Conservation (phyloP, 2,888 invertebrate genomes). For the Nasonia oneida region DNA sequence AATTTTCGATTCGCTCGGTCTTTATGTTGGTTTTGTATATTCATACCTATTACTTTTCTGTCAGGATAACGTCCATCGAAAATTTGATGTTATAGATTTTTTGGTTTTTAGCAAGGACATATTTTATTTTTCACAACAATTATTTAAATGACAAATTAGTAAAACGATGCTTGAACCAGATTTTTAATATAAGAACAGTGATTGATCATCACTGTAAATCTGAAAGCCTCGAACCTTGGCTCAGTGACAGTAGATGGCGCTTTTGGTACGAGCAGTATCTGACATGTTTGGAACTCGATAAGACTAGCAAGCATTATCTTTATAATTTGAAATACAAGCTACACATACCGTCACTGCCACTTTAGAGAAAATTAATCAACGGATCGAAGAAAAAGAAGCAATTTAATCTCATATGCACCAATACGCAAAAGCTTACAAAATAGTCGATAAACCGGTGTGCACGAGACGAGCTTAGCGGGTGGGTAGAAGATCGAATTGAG, state of each 20-base stretch:
- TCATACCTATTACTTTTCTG: too few relatives aligned
- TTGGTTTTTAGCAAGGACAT: too few relatives aligned
- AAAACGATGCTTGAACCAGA: not conserved
- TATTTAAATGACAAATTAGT: too few relatives aligned
- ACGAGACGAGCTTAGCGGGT: not conserved
- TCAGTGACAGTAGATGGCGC: conserved; percentile 14
- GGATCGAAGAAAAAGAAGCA: not conserved
- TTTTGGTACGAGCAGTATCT: not conserved
- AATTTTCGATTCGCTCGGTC: not conserved
- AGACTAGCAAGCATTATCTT: too few relatives aligned
- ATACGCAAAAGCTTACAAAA: not conserved
- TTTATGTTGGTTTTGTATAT: not conserved
- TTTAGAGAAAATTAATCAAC: not conserved
- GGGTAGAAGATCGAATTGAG: conserved; percentile 71
- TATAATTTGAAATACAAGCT: too few relatives aligned
- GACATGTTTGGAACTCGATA: not conserved
- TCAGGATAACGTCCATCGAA: too few relatives aligned
- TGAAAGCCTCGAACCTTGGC: not conserved
- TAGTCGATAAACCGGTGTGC: not conserved
- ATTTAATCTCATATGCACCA: not conserved
- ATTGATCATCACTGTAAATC: not conserved
- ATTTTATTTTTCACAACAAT: too few relatives aligned
- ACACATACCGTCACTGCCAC: too few relatives aligned
- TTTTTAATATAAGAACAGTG: not conserved
- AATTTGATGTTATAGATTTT: too few relatives aligned